Percentiles rank a stretch among this genome's conserved stretches.
phyloP scores from a whole-genome alignment of 2,113 vertebrate genomes.

The Anhinga anhinga region DNA sequence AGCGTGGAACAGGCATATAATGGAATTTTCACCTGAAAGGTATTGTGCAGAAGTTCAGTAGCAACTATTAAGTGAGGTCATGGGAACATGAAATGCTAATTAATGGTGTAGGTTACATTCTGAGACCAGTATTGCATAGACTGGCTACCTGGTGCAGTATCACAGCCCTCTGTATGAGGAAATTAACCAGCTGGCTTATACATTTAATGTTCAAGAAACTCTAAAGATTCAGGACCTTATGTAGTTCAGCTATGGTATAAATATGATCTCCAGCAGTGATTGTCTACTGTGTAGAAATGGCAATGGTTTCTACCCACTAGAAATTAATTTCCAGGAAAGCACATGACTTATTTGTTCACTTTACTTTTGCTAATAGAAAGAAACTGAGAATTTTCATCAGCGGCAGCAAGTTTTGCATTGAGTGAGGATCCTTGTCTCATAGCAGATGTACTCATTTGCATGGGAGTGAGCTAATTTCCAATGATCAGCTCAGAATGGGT shows the following conservation, averaged over 20 bases:
- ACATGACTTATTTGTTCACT: constrained; percentile 4
- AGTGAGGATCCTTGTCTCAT: neutral
- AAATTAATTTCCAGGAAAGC: constrained; percentile 54
- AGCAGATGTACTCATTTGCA: constrained; percentile 45
- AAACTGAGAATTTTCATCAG: constrained; percentile 17
- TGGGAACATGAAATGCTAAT: neutral
- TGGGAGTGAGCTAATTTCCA: constrained; percentile 7
- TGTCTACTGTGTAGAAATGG: neutral
- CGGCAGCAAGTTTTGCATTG: neutral
- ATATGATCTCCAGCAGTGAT: neutral
- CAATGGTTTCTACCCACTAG: neutral
- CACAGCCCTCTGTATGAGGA: neutral
- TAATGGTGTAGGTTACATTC: neutral
- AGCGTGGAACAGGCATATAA: rapidly evolving
- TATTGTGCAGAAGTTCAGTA: neutral
- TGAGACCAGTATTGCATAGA: neutral
- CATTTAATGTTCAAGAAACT: neutral
- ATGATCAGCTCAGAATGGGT: neutral
- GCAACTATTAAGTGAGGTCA: neutral
- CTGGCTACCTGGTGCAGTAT: neutral
- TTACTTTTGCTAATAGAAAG: constrained; percentile 37
- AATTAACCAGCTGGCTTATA: neutral
- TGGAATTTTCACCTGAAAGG: neutral
- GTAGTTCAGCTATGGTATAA: neutral
- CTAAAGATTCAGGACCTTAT: neutral